Evolutionary conservation across 2,113 vertebrate genomes (phyloP).

Genomic region (Pluvianellus socialis): DNA sequence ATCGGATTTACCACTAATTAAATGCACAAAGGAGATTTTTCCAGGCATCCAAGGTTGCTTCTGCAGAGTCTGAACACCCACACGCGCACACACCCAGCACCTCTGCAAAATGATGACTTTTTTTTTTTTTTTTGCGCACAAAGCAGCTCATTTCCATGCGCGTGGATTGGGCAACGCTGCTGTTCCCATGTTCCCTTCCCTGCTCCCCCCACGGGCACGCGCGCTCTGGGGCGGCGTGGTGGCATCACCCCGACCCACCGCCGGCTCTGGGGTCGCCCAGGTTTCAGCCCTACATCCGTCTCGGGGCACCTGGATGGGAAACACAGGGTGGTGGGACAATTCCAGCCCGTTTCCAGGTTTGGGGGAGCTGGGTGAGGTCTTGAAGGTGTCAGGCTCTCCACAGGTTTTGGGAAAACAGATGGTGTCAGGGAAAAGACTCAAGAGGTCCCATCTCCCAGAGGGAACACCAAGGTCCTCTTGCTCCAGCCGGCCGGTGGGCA

Average conservation of each 20-base stretch:
- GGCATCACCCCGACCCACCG: accelerated
- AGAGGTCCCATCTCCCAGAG: not conserved
- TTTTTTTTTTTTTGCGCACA: not conserved
- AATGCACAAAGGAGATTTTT: slow-evolving; percentile 51
- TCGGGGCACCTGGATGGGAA: accelerated
- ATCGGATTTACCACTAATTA: slow-evolving; percentile 10
- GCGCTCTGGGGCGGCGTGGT: accelerated
- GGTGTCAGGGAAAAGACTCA: not conserved
- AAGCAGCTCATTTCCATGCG: slow-evolving; percentile 1
- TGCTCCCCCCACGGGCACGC: not conserved
- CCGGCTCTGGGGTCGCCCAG: accelerated
- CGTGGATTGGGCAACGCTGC: not conserved
- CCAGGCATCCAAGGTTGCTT: slow-evolving; percentile 38
- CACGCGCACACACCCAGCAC: slow-evolving; percentile 34
- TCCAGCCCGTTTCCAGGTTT: accelerated
- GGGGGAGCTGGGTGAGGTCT: not conserved
- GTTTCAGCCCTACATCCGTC: accelerated
- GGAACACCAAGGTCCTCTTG: not conserved
- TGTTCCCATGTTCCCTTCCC: not conserved
- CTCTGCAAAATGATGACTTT: not conserved
- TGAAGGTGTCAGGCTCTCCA: not conserved
- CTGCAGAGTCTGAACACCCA: slow-evolving; percentile 43
- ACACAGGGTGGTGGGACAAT: accelerated
- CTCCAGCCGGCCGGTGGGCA: accelerated
- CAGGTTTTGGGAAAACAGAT: not conserved